phyloP scores from a whole-genome alignment of 2,113 vertebrate genomes.

The Halcyon malimbica region DNA sequence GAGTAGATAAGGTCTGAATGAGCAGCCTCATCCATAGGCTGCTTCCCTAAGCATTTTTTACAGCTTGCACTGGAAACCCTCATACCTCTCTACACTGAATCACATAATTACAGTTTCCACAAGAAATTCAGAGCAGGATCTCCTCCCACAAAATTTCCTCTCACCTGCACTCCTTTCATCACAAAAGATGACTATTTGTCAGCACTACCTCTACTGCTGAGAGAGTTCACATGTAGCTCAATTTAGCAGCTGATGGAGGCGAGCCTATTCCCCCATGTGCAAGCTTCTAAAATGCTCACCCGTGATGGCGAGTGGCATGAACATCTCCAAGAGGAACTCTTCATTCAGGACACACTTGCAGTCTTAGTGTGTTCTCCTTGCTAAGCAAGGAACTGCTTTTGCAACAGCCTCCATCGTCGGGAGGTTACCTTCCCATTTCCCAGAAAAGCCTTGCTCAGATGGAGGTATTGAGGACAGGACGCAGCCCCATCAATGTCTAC shows the following conservation, averaged over 20 bases:
- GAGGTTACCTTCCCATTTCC: neutral
- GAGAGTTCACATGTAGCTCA: neutral
- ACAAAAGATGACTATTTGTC: conserved; percentile 17
- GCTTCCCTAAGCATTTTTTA: neutral
- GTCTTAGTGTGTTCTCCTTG: neutral
- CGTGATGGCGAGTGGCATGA: neutral
- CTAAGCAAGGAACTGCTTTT: neutral
- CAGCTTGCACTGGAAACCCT: conserved; percentile 20
- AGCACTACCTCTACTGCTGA: conserved; percentile 6
- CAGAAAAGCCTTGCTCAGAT: neutral
- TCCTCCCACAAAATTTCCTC: conserved; percentile 55
- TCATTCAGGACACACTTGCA: neutral
- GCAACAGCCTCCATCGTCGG: neutral
- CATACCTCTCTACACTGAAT: neutral
- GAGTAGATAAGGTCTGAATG: conserved; percentile 58
- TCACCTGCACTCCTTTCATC: conserved; percentile 53
- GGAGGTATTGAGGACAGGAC: neutral
- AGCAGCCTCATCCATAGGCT: conserved; percentile 18
- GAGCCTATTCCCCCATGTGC: neutral
- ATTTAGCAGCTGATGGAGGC: neutral
- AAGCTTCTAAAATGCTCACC: neutral
- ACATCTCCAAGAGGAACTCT: neutral
- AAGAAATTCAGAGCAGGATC: conserved; percentile 37
- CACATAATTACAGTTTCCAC: conserved; percentile 41
- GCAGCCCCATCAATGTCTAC: neutral